Conservation (phyloP, 2,113 vertebrate genomes). For the Corythornis cristatus region DNA sequence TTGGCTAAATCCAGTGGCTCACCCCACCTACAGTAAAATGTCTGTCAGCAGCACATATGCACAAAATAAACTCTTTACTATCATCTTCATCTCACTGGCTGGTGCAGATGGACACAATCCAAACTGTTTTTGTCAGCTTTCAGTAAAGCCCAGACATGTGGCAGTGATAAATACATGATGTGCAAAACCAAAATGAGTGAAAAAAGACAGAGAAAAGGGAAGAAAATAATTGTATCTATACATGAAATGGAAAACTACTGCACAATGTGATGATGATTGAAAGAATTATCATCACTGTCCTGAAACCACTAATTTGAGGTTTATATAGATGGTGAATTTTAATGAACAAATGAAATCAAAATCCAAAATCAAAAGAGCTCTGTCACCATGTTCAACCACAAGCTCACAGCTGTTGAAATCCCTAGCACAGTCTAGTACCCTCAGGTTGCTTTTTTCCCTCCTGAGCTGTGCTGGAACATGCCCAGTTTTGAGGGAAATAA, state of each 20-base stretch:
- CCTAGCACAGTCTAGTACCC: neutral
- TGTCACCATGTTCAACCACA: neutral
- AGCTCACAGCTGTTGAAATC: neutral
- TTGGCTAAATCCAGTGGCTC: neutral
- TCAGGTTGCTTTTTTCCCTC: neutral
- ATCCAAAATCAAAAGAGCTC: neutral
- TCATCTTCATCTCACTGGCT: neutral
- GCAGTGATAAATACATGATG: fast-evolving
- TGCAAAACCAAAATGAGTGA: neutral
- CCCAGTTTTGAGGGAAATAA: neutral
- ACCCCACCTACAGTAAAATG: neutral
- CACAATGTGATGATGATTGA: neutral
- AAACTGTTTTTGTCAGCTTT: slow-evolving; percentile 17
- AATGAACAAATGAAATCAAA: neutral
- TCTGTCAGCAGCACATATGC: neutral
- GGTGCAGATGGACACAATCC: neutral
- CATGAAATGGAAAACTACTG: neutral
- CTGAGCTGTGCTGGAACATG: neutral
- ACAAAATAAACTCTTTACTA: neutral
- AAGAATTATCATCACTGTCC: neutral
- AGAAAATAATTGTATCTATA: neutral
- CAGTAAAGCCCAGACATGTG: slow-evolving; percentile 33
- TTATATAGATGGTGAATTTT: neutral
- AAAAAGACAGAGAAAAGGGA: neutral
- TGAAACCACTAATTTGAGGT: neutral